Percentiles rank a stretch among this genome's conserved stretches.
Evolutionary conservation across 2,888 invertebrate species (phyloP).

Genomic region (Rhogogaster chlorosoma): DNA sequence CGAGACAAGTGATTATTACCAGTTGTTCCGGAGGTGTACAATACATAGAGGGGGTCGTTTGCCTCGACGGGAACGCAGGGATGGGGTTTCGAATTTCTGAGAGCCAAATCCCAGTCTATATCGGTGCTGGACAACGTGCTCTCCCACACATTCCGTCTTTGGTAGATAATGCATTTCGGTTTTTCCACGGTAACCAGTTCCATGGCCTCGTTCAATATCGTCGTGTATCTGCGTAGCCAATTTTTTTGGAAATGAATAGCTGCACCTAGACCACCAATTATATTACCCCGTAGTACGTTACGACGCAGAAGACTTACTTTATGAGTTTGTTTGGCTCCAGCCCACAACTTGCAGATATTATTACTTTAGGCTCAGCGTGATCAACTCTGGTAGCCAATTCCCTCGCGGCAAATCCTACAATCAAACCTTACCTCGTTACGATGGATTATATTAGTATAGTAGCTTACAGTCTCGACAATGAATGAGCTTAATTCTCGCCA

Average conservation of each 20-base stretch:
- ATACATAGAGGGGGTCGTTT: constrained; percentile 93
- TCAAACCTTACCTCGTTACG: constrained; percentile 60
- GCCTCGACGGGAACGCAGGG: constrained; percentile 93
- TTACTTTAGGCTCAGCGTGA: constrained; percentile 92
- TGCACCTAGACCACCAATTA: background rate
- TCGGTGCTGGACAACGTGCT: constrained; percentile 84
- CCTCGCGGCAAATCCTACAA: constrained; percentile 91
- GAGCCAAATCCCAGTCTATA: constrained; percentile 88
- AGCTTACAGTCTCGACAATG: background rate
- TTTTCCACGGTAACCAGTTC: constrained; percentile 84
- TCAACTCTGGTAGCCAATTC: constrained; percentile 92
- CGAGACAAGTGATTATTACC: constrained; percentile 75
- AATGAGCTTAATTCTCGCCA: background rate
- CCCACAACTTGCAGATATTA: constrained; percentile 95
- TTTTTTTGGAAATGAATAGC: background rate
- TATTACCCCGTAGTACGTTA: background rate
- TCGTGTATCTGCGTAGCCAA: constrained; percentile 82
- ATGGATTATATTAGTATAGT: background rate
- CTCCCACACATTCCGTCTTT: constrained; percentile 85
- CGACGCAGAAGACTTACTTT: constrained; percentile 77
- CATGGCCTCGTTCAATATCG: constrained; percentile 90
- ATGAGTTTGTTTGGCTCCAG: constrained; percentile 93
- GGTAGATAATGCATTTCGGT: constrained; percentile 91
- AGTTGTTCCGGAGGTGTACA: constrained; percentile 95
- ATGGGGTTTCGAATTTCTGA: constrained; percentile 83